Conservation (phyloP, 2,888 invertebrate species). For the Lepidonotus clava region DNA sequence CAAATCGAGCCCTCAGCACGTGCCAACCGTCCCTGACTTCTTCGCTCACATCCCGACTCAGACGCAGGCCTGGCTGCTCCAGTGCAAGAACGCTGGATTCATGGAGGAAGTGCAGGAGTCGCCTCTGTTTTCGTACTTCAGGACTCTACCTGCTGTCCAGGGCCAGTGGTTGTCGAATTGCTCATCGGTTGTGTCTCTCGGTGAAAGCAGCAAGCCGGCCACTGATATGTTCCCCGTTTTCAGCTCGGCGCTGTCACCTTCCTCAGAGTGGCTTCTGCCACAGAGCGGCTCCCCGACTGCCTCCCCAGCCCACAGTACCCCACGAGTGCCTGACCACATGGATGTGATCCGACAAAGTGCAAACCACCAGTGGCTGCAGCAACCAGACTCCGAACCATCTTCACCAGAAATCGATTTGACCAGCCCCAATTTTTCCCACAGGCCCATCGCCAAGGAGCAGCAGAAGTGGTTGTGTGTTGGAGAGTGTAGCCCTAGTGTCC, state of each 20-base stretch:
- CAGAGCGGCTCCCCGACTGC: not conserved
- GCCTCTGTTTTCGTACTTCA: constrained; percentile 49
- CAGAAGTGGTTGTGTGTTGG: not conserved
- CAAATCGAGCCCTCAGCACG: not conserved
- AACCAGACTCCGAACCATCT: not conserved
- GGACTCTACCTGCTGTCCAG: not conserved
- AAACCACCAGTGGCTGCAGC: not conserved
- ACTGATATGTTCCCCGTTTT: constrained; percentile 11
- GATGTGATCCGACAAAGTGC: not conserved
- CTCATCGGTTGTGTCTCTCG: no score
- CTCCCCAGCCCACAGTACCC: not conserved
- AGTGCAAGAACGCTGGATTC: not conserved
- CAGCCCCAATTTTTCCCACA: not conserved
- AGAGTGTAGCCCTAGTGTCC: not conserved
- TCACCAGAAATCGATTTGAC: not conserved
- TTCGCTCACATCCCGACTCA: not conserved
- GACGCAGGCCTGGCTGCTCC: not conserved
- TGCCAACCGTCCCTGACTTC: not conserved
- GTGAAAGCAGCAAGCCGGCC: not conserved
- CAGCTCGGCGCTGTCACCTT: not conserved
- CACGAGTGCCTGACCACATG: not conserved
- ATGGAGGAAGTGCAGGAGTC: not conserved
- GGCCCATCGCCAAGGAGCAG: not conserved
- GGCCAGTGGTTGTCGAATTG: not conserved
- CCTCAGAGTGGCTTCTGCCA: not conserved